Evolutionary conservation across 2,888 invertebrate genomes (phyloP), one percentile per base, ranked within the genome.

Genomic region (Drosophila conformis): DNA sequence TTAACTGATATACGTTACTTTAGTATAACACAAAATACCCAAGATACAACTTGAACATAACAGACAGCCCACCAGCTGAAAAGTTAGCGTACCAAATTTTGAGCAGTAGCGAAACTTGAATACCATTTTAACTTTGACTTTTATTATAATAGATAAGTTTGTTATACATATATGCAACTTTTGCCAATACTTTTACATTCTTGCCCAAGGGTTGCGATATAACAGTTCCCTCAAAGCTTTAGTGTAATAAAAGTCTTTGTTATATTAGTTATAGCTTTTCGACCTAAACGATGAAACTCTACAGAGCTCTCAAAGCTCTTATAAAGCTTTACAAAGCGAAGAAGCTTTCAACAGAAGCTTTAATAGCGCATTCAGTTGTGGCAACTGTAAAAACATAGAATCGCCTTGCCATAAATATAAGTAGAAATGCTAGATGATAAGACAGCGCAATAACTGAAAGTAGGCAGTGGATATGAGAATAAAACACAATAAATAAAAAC

Each of bases 301-400:
- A 66, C 76, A 72, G 7, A 66, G 49, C n/a, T 25, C 40, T 1
- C 29, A 64, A 69, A 57, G 66, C 60, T 42, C 7, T n/a, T 11
- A 27, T 0, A 59, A 40, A 54, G n/a, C 5, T 54, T 0, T 3
- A 48, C 25, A 8, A 25, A 15, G 8, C 25, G 15, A n/a, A 21
- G 0, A 3, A 18, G 33, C 33, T 13, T 29, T 29, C 18, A 61
- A 36, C 15, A 18, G 1, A 13, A 25, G 2, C 1, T 46, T 58
- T 29, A 29, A 25, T 29, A 21, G n/a, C n/a, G n/a, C 13, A 27
- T 15, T 15, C 11, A 6, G 15, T 63, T 62, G 56, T 56, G 18
- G 51, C 5, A 31, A 21, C 29, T 15, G 6, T 10, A 36, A 38
- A 80, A 76, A 70, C 78, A 78, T 73, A 49, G 68, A 76, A 69